These are phyloP conservation scores for Corvus moneduloides DNA, from an alignment of 2,113 vertebrate species.

Conservation along the genomic window DNA sequence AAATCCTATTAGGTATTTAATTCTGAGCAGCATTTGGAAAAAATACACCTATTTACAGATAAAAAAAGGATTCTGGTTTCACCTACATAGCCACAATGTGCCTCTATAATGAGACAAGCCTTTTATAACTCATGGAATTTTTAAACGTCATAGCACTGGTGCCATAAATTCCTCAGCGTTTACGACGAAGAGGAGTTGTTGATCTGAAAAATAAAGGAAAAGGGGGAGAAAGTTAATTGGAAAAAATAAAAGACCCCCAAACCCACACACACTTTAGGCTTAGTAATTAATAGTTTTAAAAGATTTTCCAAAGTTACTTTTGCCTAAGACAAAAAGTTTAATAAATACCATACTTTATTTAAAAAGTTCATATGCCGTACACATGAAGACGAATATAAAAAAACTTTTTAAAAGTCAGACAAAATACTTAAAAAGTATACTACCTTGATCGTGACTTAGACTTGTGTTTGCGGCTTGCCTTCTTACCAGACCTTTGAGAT, in stretches of 20 bases:
- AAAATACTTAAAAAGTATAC: slow-evolving; percentile 93
- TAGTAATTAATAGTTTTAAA: slow-evolving; percentile 65
- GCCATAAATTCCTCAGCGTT: slow-evolving; percentile 89
- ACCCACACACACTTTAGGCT: slow-evolving; percentile 74
- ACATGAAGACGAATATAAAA: slow-evolving; percentile 74
- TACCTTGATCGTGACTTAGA: slow-evolving; percentile 99
- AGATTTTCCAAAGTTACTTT: slow-evolving; percentile 67
- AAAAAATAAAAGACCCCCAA: slow-evolving; percentile 61
- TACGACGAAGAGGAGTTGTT: slow-evolving; percentile 87
- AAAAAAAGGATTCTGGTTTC: slow-evolving; percentile 83
- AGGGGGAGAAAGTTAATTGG: slow-evolving; percentile 42
- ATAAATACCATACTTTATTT: slow-evolving; percentile 72
- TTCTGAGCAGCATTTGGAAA: slow-evolving; percentile 89
- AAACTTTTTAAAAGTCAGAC: slow-evolving; percentile 69
- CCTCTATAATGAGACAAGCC: slow-evolving; percentile 99
- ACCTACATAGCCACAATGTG: slow-evolving; percentile 95
- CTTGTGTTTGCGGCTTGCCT: slow-evolving; percentile 99
- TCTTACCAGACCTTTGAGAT: slow-evolving; percentile 99
- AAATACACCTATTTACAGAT: slow-evolving; percentile 93
- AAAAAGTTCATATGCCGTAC: slow-evolving; percentile 73
- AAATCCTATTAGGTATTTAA: slow-evolving; percentile 84
- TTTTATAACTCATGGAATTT: slow-evolving; percentile 99
- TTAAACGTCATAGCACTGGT: slow-evolving; percentile 84
- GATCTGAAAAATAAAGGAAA: slow-evolving; percentile 89
- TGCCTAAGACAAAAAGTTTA: slow-evolving; percentile 67